These are phyloP conservation scores for Drosophila nasuta DNA, from an alignment of 1,140 invertebrate species.

Conservation along the genomic window DNA sequence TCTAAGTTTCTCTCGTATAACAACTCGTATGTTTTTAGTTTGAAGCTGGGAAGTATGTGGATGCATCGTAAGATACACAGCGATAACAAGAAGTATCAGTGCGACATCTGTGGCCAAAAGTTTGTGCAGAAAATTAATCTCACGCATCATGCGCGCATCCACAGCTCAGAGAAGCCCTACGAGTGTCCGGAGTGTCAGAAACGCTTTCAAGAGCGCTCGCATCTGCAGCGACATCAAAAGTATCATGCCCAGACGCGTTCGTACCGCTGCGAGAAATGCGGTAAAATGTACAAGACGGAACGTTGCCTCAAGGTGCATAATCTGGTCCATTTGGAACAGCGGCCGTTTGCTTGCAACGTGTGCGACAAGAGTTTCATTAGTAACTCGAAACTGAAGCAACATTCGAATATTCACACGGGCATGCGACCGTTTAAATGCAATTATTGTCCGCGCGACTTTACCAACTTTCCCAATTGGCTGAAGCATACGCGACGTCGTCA, in stretches of 20 bases:
- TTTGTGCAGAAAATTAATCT: conserved; percentile 86
- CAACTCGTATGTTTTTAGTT: conserved; percentile 59
- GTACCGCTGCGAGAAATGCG: conserved; percentile 85
- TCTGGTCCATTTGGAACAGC: conserved; percentile 85
- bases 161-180: conserved; percentile 88
- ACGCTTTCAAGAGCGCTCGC: conserved; percentile 85
- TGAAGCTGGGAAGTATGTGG: conserved; percentile 85
- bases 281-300: conserved; percentile 86
- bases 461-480: conserved; percentile 87
- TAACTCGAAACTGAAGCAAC: conserved; percentile 86
- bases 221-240: conserved; percentile 85
- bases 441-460: conserved; percentile 86
- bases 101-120: conserved; percentile 86
- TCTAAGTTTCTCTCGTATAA: background rate
- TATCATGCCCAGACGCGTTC: conserved; percentile 85
- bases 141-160: conserved; percentile 86
- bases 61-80: conserved; percentile 86
- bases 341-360: conserved; percentile 85
- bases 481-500: conserved; percentile 86
- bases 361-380: conserved; percentile 86
- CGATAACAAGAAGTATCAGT: conserved; percentile 85
- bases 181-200: conserved; percentile 88
- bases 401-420: conserved; percentile 86
- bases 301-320: conserved; percentile 86
- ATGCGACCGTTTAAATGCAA: conserved; percentile 86